phyloP scores from a whole-genome alignment of 1,140 invertebrate species.

The Drosophila truncata region DNA sequence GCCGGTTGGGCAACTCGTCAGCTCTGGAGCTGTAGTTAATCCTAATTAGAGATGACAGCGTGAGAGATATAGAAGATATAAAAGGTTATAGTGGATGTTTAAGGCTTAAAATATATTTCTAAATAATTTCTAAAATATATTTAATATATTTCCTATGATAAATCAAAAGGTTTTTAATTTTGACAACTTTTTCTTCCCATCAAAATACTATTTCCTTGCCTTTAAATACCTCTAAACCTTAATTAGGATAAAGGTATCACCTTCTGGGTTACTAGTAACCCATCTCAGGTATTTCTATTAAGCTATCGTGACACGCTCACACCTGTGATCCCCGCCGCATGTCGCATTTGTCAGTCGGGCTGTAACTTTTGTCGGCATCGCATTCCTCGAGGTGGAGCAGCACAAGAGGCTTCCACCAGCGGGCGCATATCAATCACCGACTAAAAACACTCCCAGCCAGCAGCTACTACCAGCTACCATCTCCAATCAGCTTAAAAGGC shows the following conservation, averaged over 20 bases:
- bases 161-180: too few relatives aligned
- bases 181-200: not conserved
- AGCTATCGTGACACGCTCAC: conserved; percentile 39
- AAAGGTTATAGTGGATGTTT: not conserved
- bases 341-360: conserved; percentile 75
- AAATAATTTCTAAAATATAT: not conserved
- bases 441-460: conserved; percentile 29
- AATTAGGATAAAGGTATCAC: not conserved
- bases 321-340: conserved; percentile 43
- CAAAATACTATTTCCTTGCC: not conserved
- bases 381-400: conserved; percentile 10
- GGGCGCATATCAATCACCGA: conserved; percentile 75
- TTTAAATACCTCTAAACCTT: not conserved
- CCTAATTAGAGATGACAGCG: conserved; percentile 44
- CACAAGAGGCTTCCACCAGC: conserved; percentile 4
- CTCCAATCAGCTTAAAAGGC: conserved; percentile 57
- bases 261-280: not conserved
- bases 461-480: conserved; percentile 14
- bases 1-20: conserved; percentile 12
- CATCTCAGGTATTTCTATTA: conserved; percentile 12
- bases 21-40: conserved; percentile 56
- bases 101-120: not conserved
- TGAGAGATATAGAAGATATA: not conserved
- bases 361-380: conserved; percentile 74
- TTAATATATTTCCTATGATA: too few relatives aligned